Conservation (phyloP, 1,140 invertebrate species). For the Drosophila nannoptera region DNA sequence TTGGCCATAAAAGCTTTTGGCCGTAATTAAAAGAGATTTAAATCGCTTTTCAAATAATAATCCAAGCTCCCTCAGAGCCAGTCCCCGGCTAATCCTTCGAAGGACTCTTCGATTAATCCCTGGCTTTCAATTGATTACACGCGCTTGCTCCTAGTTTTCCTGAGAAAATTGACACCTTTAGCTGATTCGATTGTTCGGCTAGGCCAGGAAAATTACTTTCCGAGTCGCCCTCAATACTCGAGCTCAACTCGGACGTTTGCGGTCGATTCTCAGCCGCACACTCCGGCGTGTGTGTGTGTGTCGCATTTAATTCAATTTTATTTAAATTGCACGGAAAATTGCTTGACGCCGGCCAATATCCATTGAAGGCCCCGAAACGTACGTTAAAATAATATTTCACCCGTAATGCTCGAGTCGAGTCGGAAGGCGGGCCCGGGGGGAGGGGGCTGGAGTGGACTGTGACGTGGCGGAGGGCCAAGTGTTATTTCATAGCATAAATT, state of each 20-base stretch:
- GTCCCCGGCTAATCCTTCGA: no score
- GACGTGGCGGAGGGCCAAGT: slow-evolving; percentile 31
- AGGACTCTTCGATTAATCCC: no score
- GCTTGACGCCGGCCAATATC: slow-evolving; percentile 31
- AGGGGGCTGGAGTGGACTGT: no score
- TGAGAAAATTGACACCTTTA: slow-evolving; percentile 18
- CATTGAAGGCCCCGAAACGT: slow-evolving; percentile 10
- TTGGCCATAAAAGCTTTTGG: no score
- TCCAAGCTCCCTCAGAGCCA: no score
- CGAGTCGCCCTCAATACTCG: slow-evolving; percentile 38
- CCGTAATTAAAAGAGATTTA: no score
- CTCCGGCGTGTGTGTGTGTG: neutral
- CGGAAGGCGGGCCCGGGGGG: slow-evolving; percentile 14
- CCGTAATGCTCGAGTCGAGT: slow-evolving; percentile 50
- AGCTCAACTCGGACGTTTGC: slow-evolving; percentile 17
- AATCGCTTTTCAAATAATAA: no score
- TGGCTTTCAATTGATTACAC: no score
- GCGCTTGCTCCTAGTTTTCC: no score
- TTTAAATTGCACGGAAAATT: slow-evolving; percentile 73
- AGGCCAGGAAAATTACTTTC: slow-evolving; percentile 45
- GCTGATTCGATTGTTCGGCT: slow-evolving; percentile 17
- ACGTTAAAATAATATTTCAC: slow-evolving; percentile 66
- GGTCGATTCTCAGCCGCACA: slow-evolving; percentile 33
- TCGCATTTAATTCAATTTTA: slow-evolving; percentile 70
- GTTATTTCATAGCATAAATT: slow-evolving; percentile 75